phyloP scores from a whole-genome alignment of 1,140 invertebrate genomes.

The Drosophila mayri region DNA sequence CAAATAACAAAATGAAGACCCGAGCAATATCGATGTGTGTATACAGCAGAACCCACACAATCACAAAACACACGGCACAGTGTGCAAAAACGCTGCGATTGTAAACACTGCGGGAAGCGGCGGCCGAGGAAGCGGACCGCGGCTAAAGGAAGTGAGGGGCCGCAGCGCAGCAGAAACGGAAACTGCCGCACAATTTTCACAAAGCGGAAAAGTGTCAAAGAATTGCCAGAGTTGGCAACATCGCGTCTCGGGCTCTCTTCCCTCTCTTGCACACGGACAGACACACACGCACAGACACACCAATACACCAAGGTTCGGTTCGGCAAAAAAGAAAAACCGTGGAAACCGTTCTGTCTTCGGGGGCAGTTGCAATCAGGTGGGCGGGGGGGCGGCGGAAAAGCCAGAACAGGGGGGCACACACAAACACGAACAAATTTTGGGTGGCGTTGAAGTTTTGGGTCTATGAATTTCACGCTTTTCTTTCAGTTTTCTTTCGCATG shows the following conservation, averaged over 20 bases:
- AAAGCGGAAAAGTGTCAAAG: conserved; percentile 62
- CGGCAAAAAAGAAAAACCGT: conserved; percentile 56
- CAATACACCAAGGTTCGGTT: conserved; percentile 17
- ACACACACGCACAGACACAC: conserved; percentile 16
- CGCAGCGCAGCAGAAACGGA: conserved; percentile 28
- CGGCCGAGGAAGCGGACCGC: conserved; percentile 12
- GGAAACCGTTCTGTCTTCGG: conserved; percentile 29
- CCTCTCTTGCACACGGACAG: conserved; percentile 17
- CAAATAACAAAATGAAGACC: conserved; percentile 77
- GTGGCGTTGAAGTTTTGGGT: conserved; percentile 27
- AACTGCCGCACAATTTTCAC: conserved; percentile 62
- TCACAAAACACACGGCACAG: conserved; percentile 18
- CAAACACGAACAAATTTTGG: conserved; percentile 5
- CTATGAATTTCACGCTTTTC: conserved; percentile 29
- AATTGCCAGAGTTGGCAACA: conserved; percentile 63
- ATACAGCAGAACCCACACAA: conserved; percentile 46
- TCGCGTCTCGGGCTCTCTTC: conserved; percentile 23
- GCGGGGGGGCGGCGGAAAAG: conserved; percentile 3
- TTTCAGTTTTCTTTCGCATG: conserved; percentile 43
- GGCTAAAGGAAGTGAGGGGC: conserved; percentile 18
- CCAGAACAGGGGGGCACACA: conserved; percentile 34
- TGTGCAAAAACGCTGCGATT: conserved; percentile 53
- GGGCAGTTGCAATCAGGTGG: conserved; percentile 26
- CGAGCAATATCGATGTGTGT: conserved; percentile 38
- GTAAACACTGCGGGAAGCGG: conserved; percentile 45